Conservation (phyloP, 2,113 vertebrate species). For the Urocitellus parryii region DNA sequence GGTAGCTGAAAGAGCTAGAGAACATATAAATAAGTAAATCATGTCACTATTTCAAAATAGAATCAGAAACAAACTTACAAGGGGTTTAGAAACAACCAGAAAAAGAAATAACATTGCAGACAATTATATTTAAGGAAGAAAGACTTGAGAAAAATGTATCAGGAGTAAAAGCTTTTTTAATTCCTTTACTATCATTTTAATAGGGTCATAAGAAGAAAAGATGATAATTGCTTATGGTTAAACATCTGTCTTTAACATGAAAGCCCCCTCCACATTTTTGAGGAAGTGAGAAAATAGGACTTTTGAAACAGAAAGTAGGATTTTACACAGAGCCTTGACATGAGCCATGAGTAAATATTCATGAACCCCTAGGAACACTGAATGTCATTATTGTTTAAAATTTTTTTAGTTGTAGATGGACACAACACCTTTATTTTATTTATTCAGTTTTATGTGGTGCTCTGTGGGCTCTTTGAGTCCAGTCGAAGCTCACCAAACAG, state of each 20-base stretch:
- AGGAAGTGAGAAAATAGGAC: not conserved
- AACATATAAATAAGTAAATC: not conserved
- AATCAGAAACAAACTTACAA: not conserved
- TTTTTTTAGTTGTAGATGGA: too few species aligned
- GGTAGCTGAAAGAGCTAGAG: not conserved
- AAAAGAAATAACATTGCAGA: conserved; percentile 11
- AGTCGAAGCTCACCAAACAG: too few species aligned
- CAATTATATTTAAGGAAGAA: conserved; percentile 10
- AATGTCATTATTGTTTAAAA: not conserved
- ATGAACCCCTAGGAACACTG: not conserved
- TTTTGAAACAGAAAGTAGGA: not conserved
- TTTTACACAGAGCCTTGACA: too few species aligned
- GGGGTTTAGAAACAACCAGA: not conserved
- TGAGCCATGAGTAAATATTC: not conserved
- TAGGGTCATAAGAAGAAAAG: not conserved
- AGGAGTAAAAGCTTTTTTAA: conserved; percentile 11
- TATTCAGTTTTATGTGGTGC: too few species aligned
- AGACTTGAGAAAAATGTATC: not conserved
- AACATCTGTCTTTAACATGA: not conserved
- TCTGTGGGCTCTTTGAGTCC: too few species aligned
- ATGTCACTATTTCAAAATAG: not conserved
- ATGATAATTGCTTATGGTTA: not conserved
- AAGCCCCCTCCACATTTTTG: not conserved
- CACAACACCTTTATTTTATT: too few species aligned
- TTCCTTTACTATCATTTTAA: conserved; percentile 14